Evolutionary conservation across 2,113 vertebrate genomes (phyloP).

Genomic region (Macrotus californicus): DNA sequence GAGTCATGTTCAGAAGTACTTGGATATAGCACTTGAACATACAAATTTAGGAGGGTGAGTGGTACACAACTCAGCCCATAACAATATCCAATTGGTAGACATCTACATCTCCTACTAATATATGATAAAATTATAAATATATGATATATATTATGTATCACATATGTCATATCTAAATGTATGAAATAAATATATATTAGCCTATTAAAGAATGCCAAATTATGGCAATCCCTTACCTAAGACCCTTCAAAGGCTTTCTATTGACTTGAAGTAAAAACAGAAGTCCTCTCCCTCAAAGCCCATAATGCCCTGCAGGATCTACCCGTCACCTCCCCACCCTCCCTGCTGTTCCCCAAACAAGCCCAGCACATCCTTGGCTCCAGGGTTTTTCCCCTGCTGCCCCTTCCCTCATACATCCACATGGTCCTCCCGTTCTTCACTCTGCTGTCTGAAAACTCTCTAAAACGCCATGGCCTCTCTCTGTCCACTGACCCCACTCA

Average conservation of each 20-base stretch:
- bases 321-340: neutral
- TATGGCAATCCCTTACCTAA: neutral
- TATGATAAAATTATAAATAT: neutral
- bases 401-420: neutral
- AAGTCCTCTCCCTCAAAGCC: neutral
- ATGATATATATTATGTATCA: no score
- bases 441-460: neutral
- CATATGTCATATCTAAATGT: no score
- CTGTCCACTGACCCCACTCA: neutral
- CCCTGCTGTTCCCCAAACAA: neutral
- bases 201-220: neutral
- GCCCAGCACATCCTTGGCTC: no score
- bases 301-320: neutral
- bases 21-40: neutral
- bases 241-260: neutral
- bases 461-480: neutral
- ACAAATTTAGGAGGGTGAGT: neutral
- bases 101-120: neutral
- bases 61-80: neutral
- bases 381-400: neutral
- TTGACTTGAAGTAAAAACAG: neutral
- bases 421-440: neutral
- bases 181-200: neutral
- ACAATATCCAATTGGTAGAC: neutral
- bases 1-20: neutral